Conservation (phyloP, 2,888 invertebrate genomes). For the Mimachlamys varia region DNA sequence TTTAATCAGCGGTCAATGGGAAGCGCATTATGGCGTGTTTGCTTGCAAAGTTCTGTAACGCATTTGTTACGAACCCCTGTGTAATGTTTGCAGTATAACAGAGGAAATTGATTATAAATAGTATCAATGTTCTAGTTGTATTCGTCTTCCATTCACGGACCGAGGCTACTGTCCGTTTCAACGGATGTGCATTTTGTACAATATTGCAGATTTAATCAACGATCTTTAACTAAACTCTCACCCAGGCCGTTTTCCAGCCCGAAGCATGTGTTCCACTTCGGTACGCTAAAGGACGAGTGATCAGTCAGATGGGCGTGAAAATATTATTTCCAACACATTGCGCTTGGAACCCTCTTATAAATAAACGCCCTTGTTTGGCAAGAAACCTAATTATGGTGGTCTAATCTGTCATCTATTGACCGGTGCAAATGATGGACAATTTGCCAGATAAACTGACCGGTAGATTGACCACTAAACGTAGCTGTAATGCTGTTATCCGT, state of each 20-base stretch:
- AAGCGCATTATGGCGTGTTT: too few species aligned
- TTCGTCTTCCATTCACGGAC: too few species aligned
- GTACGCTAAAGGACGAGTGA: neutral
- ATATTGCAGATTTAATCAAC: neutral
- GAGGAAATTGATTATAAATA: too few species aligned
- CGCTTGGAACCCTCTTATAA: neutral
- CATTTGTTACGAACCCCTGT: too few species aligned
- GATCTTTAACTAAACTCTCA: too few species aligned
- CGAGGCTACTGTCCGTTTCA: too few species aligned
- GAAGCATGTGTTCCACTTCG: neutral
- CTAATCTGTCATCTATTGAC: neutral
- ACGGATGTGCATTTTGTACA: too few species aligned
- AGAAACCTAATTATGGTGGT: neutral
- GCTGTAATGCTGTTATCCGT: neutral
- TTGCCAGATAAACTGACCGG: neutral
- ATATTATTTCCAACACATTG: neutral
- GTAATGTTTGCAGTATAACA: too few species aligned
- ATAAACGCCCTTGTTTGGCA: neutral
- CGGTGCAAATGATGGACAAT: neutral
- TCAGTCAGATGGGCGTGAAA: neutral
- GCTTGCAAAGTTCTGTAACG: too few species aligned
- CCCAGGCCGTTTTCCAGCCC: too few species aligned
- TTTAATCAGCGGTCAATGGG: too few species aligned
- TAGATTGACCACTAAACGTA: neutral
- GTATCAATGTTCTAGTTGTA: too few species aligned